phyloP scores from a whole-genome alignment of 2,797 vertebrate species.

The Cephalopachus bancanus region DNA sequence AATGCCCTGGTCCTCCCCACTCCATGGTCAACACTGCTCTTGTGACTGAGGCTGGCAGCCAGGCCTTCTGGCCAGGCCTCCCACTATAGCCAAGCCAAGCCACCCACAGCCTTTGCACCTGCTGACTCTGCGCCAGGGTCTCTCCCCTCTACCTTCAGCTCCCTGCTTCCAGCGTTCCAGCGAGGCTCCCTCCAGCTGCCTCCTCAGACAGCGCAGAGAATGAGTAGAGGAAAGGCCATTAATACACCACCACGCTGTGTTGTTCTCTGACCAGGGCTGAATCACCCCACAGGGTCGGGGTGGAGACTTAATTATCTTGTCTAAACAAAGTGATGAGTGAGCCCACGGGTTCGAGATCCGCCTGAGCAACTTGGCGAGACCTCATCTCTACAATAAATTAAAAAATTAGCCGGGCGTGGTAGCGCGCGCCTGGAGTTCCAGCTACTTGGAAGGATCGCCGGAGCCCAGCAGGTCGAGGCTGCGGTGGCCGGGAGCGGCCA shows the following conservation, averaged over 20 bases:
- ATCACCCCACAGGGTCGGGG: no score
- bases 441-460: no score
- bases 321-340: no score
- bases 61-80: background rate
- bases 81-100: background rate
- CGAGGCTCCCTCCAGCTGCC: background rate
- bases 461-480: no score
- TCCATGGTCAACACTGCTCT: accelerated
- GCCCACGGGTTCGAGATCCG: no score
- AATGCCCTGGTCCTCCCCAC: background rate
- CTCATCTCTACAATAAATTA: no score
- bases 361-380: no score
- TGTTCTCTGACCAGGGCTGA: background rate
- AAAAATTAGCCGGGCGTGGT: no score
- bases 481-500: no score
- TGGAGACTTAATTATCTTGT: background rate
- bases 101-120: background rate
- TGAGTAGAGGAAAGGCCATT: accelerated
- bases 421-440: no score
- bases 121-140: background rate
- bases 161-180: background rate
- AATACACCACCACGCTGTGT: accelerated
- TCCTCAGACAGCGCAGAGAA: background rate
- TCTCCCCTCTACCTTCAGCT: background rate
- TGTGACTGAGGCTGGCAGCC: background rate